Evolutionary conservation across 1,140 invertebrate species (phyloP).

Genomic region (Paraescarpia echinospica): DNA sequence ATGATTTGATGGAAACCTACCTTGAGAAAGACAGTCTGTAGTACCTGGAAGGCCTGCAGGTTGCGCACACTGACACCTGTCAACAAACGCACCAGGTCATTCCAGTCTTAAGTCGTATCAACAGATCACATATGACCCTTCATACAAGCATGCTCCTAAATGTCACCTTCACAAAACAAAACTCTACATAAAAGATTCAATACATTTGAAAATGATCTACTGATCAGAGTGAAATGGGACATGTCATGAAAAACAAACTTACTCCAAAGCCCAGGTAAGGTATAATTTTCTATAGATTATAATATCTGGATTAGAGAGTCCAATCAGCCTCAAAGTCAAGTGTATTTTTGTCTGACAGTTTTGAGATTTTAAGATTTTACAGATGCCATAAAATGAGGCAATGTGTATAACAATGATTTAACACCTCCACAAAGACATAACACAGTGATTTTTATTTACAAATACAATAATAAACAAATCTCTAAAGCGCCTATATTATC

Average conservation of each 20-base stretch:
- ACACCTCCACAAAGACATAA: too few relatives aligned
- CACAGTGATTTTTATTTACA: too few relatives aligned
- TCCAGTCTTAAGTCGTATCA: background rate
- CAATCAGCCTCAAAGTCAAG: background rate
- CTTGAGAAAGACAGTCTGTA: conserved; percentile 91
- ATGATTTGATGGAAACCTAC: conserved; percentile 61
- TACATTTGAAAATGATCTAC: background rate
- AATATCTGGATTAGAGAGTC: background rate
- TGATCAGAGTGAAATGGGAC: background rate
- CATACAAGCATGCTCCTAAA: background rate
- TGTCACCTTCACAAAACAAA: background rate
- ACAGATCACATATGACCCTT: background rate
- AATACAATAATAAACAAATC: too few relatives aligned
- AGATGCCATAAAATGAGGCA: too few relatives aligned
- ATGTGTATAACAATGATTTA: too few relatives aligned
- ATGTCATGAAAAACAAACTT: background rate
- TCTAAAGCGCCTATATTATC: too few relatives aligned
- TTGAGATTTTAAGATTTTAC: background rate
- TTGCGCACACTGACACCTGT: conserved; percentile 69
- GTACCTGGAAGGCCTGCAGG: conserved; percentile 91
- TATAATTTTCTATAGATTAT: background rate
- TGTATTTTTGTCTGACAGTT: background rate
- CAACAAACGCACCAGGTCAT: conserved; percentile 20
- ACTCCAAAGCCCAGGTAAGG: background rate
- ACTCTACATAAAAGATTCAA: background rate